Evolutionary conservation across 2,797 vertebrate species (phyloP).

Genomic region (Propithecus perrieri): DNA sequence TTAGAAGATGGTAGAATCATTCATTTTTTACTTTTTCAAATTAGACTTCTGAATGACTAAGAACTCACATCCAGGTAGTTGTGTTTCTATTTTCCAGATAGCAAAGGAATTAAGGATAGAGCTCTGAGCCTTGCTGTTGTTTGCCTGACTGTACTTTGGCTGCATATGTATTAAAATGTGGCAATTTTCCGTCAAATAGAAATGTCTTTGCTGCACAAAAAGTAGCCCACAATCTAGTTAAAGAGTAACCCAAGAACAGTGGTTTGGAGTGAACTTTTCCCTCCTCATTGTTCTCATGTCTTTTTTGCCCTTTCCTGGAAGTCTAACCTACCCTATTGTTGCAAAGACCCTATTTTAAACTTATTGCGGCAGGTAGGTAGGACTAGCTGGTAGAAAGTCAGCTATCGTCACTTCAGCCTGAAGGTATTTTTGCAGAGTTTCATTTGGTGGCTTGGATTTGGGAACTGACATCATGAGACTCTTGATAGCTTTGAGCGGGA

Average conservation of each 20-base stretch:
- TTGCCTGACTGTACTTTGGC: neutral
- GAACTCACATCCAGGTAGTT: neutral
- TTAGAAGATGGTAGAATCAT: neutral
- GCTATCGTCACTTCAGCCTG: neutral
- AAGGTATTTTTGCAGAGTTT: neutral
- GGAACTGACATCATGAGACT: constrained; percentile 45
- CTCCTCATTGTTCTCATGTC: constrained; percentile 39
- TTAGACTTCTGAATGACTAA: neutral
- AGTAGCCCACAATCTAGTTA: constrained; percentile 6
- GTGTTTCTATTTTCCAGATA: neutral
- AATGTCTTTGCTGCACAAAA: constrained; percentile 9
- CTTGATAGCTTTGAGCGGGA: constrained; percentile 27
- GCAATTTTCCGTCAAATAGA: neutral
- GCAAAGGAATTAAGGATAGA: neutral
- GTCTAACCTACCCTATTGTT: constrained; percentile 39
- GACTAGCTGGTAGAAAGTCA: neutral
- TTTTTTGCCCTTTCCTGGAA: constrained; percentile 64
- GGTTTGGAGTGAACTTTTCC: constrained; percentile 39
- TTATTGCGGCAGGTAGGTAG: neutral
- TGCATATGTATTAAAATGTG: neutral
- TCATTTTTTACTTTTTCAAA: neutral
- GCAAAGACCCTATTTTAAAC: constrained; percentile 54
- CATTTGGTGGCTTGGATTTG: neutral
- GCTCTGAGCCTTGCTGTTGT: neutral
- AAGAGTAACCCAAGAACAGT: constrained; percentile 24